phyloP scores from a whole-genome alignment of 2,113 vertebrate species.

The Rhinopomastus cyanomelas region DNA sequence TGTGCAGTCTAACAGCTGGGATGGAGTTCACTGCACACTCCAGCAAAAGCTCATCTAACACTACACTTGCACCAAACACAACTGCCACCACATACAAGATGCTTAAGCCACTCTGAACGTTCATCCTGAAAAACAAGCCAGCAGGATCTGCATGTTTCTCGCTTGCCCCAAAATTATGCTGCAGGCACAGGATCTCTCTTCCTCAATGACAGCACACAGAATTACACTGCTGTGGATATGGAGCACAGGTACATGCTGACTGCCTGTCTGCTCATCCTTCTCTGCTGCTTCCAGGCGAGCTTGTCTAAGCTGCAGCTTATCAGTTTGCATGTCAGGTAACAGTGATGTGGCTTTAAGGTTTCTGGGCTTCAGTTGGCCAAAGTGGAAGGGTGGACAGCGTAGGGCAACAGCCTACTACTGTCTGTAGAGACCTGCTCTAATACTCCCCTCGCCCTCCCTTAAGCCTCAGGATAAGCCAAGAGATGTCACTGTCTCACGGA shows the following conservation, averaged over 20 bases:
- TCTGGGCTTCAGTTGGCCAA: background rate
- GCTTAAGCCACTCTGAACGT: background rate
- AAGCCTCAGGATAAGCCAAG: background rate
- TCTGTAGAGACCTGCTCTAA: background rate
- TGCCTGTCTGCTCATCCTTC: background rate
- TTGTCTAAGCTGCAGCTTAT: accelerated
- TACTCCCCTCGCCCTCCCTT: accelerated
- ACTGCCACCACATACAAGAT: background rate
- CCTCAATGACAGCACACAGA: background rate
- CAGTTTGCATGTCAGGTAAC: background rate
- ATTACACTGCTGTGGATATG: background rate
- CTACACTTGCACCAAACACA: background rate
- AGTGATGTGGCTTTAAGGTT: background rate
- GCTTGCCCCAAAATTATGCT: background rate
- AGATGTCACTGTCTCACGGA: background rate
- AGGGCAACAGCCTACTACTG: background rate
- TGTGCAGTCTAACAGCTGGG: background rate
- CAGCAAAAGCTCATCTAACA: background rate
- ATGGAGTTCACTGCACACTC: background rate
- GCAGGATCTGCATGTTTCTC: background rate
- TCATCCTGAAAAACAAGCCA: background rate
- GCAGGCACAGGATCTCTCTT: background rate
- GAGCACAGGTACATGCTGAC: background rate
- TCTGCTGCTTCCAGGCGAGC: background rate
- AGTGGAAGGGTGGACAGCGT: background rate